A percentile compares a stretch with the other conserved stretches of the same genome.
These are phyloP conservation scores for Ceratosolen solmsi DNA, from an alignment of 1,140 invertebrate species.

Conservation along the genomic window DNA sequence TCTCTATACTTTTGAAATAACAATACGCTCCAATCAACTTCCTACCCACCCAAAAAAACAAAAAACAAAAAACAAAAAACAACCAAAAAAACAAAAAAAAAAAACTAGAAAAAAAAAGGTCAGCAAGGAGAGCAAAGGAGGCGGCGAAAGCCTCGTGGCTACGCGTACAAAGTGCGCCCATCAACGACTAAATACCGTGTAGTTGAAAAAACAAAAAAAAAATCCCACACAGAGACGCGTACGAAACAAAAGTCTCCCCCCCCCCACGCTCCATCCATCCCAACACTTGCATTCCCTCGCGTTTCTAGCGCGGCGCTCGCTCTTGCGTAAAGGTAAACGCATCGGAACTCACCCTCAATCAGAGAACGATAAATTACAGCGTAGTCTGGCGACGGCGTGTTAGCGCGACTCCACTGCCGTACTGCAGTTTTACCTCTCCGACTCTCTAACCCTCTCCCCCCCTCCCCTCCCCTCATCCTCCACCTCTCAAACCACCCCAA, in stretches of 20 bases:
- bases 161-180: background rate
- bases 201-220: conserved; percentile 10
- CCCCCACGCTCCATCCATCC: background rate
- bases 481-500: no score
- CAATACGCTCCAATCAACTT: conserved; percentile 31
- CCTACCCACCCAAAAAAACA: background rate
- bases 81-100: background rate
- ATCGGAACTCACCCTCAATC: conserved; percentile 35
- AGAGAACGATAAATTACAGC: conserved; percentile 46
- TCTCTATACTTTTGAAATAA: conserved; percentile 7
- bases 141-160: background rate
- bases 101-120: background rate
- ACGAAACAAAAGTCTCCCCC: background rate
- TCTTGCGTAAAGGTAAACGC: conserved; percentile 44
- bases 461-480: no score
- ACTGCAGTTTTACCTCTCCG: background rate
- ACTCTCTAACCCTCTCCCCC: background rate
- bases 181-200: conserved; percentile 2
- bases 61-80: background rate
- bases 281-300: background rate
- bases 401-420: background rate
- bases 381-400: conserved; percentile 25
- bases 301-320: background rate
- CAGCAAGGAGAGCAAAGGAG: background rate
- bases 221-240: background rate